Conservation (phyloP, 1,140 invertebrate genomes). For the Coboldia fuscipes region DNA sequence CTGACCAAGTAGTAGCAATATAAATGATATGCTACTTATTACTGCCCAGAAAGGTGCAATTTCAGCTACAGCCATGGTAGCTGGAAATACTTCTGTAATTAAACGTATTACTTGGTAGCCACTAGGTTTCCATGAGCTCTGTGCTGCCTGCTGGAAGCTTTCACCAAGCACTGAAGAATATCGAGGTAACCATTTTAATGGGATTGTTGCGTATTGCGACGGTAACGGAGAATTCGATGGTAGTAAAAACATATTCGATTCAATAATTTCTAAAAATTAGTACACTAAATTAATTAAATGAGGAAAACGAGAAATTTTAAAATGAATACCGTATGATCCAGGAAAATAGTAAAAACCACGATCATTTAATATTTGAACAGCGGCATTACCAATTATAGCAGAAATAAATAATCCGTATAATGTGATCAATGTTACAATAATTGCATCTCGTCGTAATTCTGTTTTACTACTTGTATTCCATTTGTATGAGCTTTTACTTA, state of each 20-base stretch:
- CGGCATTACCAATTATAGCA: slow-evolving; percentile 60
- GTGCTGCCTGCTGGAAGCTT: slow-evolving; percentile 16
- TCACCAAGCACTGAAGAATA: slow-evolving; percentile 19
- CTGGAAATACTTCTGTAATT: slow-evolving; percentile 67
- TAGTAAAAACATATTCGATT: slow-evolving; percentile 48
- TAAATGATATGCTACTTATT: slow-evolving; percentile 77
- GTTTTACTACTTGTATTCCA: slow-evolving; percentile 35
- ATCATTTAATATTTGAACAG: slow-evolving; percentile 47
- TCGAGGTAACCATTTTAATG: slow-evolving; percentile 13
- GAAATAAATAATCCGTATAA: slow-evolving; percentile 47
- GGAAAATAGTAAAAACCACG: slow-evolving; percentile 51
- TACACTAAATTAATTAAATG: slow-evolving; percentile 2
- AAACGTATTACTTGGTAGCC: slow-evolving; percentile 60
- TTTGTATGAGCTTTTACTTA: slow-evolving; percentile 49
- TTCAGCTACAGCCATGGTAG: slow-evolving; percentile 49
- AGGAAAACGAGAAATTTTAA: slow-evolving; percentile 5
- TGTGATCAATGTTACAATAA: slow-evolving; percentile 55
- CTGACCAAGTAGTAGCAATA: slow-evolving; percentile 64
- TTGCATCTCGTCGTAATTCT: slow-evolving; percentile 54
- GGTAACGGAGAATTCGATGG: slow-evolving; percentile 24
- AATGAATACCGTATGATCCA: slow-evolving; percentile 65
- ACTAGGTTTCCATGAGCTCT: slow-evolving; percentile 24
- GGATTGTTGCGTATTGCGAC: slow-evolving; percentile 17
- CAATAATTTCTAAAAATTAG: slow-evolving; percentile 34
- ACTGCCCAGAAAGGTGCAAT: slow-evolving; percentile 23